Evolutionary conservation across 2,113 vertebrate genomes (phyloP).

Genomic region (Ornithorhynchus anatinus): DNA sequence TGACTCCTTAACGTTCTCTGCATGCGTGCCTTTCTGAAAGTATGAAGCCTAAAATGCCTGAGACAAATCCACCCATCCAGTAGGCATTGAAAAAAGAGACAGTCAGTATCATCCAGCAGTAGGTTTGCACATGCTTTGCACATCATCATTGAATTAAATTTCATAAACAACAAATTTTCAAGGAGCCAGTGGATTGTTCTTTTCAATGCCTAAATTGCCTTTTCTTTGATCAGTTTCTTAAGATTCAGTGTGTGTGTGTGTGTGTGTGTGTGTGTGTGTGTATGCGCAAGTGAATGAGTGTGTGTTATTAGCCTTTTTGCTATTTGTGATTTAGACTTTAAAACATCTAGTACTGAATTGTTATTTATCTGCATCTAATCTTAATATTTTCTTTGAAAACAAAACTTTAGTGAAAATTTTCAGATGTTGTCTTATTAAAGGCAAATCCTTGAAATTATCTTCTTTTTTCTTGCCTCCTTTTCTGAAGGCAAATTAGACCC

Average conservation of each 20-base stretch:
- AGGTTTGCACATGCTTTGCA: constrained; percentile 56
- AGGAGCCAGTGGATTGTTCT: constrained; percentile 75
- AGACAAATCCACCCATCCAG: constrained; percentile 70
- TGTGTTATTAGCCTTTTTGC: constrained; percentile 52
- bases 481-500: not conserved
- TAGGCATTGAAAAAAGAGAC: constrained; percentile 73
- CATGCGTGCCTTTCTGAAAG: constrained; percentile 82
- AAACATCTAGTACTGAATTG: constrained; percentile 25
- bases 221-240: constrained; percentile 66
- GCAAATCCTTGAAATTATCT: not conserved
- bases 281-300: constrained; percentile 31
- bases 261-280: constrained; percentile 46
- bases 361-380: constrained; percentile 39
- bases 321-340: constrained; percentile 21
- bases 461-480: too few relatives aligned
- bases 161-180: constrained; percentile 64
- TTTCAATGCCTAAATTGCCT: constrained; percentile 79
- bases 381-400: constrained; percentile 76
- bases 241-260: constrained; percentile 47
- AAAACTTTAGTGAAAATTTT: too few relatives aligned
- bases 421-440: not conserved
- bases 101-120: constrained; percentile 57
- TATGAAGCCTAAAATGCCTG: constrained; percentile 80
- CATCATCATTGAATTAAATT: constrained; percentile 64
- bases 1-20: constrained; percentile 73